Evolutionary conservation across 2,888 invertebrate species (phyloP).

Genomic region (Chrysolina oricalcia): DNA sequence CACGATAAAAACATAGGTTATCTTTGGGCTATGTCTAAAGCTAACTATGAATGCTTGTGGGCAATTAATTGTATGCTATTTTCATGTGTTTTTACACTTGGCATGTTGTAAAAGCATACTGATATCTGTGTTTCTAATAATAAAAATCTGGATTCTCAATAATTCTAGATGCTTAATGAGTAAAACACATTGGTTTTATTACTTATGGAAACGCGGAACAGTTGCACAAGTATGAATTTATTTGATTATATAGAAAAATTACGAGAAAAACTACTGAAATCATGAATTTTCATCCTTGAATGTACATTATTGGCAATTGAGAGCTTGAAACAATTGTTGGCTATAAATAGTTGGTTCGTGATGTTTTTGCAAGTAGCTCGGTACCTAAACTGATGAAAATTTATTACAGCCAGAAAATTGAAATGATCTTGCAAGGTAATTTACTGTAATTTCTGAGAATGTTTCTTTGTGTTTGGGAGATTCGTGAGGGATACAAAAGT

Average conservation of each 20-base stretch:
- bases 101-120: slow-evolving; percentile 9
- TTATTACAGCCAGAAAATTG: slow-evolving; percentile 11
- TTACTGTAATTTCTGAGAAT: background rate
- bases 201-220: background rate
- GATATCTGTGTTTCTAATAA: slow-evolving; percentile 11
- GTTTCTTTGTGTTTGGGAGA: background rate
- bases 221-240: background rate
- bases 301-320: slow-evolving; percentile 7
- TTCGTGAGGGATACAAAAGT: background rate
- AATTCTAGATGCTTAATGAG: background rate
- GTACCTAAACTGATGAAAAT: slow-evolving; percentile 18
- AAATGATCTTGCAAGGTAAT: slow-evolving; percentile 3
- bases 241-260: background rate
- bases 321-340: slow-evolving; percentile 12
- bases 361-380: background rate
- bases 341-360: slow-evolving; percentile 21
- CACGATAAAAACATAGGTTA: slow-evolving; percentile 14
- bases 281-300: slow-evolving; percentile 8
- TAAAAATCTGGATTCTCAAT: background rate
- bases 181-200: slow-evolving; percentile 10
- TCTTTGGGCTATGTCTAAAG: background rate
- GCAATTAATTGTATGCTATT: slow-evolving; percentile 3
- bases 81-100: background rate
- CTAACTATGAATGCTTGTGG: background rate
- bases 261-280: background rate